These are phyloP conservation scores for Paraescarpia echinospica DNA, from an alignment of 1,140 invertebrate species.

Conservation along the genomic window DNA sequence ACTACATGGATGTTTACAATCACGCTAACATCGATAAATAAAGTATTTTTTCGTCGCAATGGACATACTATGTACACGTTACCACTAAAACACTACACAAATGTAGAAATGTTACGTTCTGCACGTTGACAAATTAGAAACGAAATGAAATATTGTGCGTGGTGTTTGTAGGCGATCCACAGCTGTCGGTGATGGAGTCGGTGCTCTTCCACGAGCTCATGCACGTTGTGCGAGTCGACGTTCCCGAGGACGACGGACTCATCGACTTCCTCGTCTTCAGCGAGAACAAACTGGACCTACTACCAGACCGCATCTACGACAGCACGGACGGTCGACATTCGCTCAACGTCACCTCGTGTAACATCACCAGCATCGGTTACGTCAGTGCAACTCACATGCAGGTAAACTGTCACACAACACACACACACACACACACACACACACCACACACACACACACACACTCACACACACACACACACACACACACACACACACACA, in stretches of 20 bases:
- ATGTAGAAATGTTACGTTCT: no score
- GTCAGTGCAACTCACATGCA: neutral
- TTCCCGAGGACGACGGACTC: slow-evolving; percentile 31
- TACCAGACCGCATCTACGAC: slow-evolving; percentile 35
- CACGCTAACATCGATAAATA: no score
- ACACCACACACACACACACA: no score
- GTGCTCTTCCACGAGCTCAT: slow-evolving; percentile 36
- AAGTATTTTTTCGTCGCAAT: no score
- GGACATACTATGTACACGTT: no score
- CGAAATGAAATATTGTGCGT: neutral
- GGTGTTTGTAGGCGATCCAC: slow-evolving; percentile 33
- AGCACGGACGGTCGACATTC: slow-evolving; percentile 33
- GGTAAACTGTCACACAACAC: slow-evolving; percentile 7
- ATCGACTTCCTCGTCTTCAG: slow-evolving; percentile 36
- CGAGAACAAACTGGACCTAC: slow-evolving; percentile 30
- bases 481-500: no score
- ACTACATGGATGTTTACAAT: no score
- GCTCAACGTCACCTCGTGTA: slow-evolving; percentile 20
- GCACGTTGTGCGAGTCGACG: slow-evolving; percentile 34
- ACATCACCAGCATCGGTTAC: slow-evolving; percentile 21
- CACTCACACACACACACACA: no score
- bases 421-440: no score
- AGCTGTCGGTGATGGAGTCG: slow-evolving; percentile 39
- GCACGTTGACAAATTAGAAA: neutral
- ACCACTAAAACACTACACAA: no score